Base-by-base conservation (phyloP, 2,797 vertebrate genomes). In the Channallabes apus region DNA sequence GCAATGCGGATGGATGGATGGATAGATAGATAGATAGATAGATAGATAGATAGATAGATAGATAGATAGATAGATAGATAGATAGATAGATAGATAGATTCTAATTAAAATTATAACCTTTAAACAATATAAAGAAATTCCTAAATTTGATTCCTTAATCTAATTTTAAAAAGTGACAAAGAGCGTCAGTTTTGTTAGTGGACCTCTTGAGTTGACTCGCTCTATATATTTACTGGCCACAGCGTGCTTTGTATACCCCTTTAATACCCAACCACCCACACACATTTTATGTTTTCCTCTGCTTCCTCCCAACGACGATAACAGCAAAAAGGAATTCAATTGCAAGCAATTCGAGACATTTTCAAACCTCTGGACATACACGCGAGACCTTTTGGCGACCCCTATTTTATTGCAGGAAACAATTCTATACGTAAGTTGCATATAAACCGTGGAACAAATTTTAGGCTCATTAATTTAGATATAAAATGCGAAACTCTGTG, bases 241-340 rank as follows among this genome's bases (percentile, higher is more conserved):
- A 87, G 86, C 80, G 73, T 83, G 82, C 87, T 89, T 90, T 92
- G 91, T 91, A 89, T 87, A 72, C 84, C 84, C 86, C 85, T 91
- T 92, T 87, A 95, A 91, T 91, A 92, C 92, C 90, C 88, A 83
- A 83, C 93, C 96, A 95, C 97, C 97, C 96, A 98, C 97, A 91
- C 96, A 96, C 93, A 93, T 89, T 87, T 80, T 71, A 80, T 76
- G 61, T 87, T 86, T 86, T 83, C 80, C 67, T 79, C 27, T 58
- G 58, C 82, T 59, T 81, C 83, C 71, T 80, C 85, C 56, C 71
- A 83, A 27, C n/a, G 5, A 62, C 20, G 46, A 59, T 77, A 84
- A 46, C 38, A 68, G 72, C 82, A 72, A 94, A 95, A 95, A 94
- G 35, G 92, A 92, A 72, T 86, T 79, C 88, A 78, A 89, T 80